These are phyloP conservation scores for Rissa tridactyla DNA, from an alignment of 2,113 vertebrate species.

Conservation along the genomic window DNA sequence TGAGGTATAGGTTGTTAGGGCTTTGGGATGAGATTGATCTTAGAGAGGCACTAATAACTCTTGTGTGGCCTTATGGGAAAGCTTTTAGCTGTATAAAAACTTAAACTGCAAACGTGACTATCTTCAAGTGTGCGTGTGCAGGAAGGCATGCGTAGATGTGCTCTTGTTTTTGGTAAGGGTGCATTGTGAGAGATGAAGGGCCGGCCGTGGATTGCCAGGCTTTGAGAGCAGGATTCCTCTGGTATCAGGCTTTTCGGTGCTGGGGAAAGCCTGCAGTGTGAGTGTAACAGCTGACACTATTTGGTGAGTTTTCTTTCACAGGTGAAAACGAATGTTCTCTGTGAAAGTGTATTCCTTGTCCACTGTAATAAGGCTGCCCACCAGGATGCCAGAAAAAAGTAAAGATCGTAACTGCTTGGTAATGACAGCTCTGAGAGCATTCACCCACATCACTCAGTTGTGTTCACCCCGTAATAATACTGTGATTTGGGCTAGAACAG, in stretches of 20 bases:
- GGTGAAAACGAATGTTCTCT: background rate
- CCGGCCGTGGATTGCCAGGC: background rate
- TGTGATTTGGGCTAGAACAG: background rate
- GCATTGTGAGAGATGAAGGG: background rate
- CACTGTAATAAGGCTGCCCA: background rate
- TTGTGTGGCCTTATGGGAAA: background rate
- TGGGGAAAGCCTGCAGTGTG: background rate
- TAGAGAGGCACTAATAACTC: background rate
- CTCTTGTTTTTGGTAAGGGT: fast-evolving
- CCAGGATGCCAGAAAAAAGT: background rate
- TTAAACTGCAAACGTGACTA: background rate
- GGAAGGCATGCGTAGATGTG: background rate
- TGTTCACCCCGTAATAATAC: background rate
- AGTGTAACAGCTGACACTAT: fast-evolving
- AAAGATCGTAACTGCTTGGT: background rate
- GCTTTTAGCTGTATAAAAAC: too few relatives aligned
- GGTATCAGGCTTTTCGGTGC: background rate
- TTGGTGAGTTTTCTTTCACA: background rate
- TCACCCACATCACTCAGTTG: fast-evolving
- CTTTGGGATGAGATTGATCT: background rate
- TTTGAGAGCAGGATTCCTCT: background rate
- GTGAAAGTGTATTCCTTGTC: background rate
- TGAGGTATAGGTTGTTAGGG: background rate
- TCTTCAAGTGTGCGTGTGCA: too few relatives aligned
- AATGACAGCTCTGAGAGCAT: background rate